Conservation (phyloP, 2,797 vertebrate species). For the Bovichtus variegatus region DNA sequence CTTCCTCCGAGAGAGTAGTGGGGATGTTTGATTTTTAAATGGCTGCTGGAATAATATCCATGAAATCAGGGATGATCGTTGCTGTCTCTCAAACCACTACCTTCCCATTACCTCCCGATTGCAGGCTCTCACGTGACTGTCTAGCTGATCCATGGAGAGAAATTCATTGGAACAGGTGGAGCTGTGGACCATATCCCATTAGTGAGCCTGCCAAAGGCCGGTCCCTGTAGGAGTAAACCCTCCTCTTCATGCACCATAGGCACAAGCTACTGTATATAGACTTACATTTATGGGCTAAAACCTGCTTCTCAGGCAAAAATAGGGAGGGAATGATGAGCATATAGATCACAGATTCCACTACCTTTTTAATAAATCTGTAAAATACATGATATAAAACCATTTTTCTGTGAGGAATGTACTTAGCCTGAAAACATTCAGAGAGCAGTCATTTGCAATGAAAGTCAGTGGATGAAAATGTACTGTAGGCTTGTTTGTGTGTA, state of each 20-base stretch:
- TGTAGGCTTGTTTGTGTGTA: slow-evolving; percentile 64
- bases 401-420: slow-evolving; percentile 51
- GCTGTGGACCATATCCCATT: slow-evolving; percentile 83
- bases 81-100: slow-evolving; percentile 75
- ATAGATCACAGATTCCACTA: slow-evolving; percentile 66
- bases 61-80: slow-evolving; percentile 78
- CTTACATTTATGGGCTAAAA: slow-evolving; percentile 72
- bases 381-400: slow-evolving; percentile 49
- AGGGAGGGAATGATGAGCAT: slow-evolving; percentile 46
- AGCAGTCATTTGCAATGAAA: slow-evolving; percentile 79
- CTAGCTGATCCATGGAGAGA: slow-evolving; percentile 73
- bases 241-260: slow-evolving; percentile 78
- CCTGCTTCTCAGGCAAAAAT: slow-evolving; percentile 62
- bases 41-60: slow-evolving; percentile 69
- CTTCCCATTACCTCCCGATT: slow-evolving; percentile 65
- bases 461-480: slow-evolving; percentile 74
- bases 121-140: slow-evolving; percentile 65
- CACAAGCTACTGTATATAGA: slow-evolving; percentile 73
- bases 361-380: slow-evolving; percentile 69
- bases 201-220: slow-evolving; percentile 79
- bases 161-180: slow-evolving; percentile 83
- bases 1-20: slow-evolving; percentile 30
- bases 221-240: slow-evolving; percentile 76
- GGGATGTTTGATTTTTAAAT: slow-evolving; percentile 73
- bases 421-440: slow-evolving; percentile 66